Base-by-base conservation (phyloP, 1,140 invertebrate genomes). In the Brachionus angularis region DNA sequence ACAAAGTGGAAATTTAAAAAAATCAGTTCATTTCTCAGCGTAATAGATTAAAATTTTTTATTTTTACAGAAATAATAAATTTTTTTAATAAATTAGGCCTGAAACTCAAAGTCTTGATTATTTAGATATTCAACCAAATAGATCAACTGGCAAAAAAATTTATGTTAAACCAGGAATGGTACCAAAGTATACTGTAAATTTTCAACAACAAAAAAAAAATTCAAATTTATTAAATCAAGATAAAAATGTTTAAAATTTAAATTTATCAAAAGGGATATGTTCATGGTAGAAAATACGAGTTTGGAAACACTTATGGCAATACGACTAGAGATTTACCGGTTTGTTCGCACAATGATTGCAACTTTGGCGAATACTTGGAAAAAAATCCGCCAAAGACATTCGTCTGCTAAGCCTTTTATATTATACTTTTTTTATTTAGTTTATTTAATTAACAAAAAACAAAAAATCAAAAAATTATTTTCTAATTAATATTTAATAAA, bases 261-360 rank as follows among this genome's bases (percentile, higher is more conserved):
- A 27, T 39, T 49, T 34, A 21, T 12, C 3, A 34, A 23, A 50
- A 67, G 55, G 44, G 42, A 46, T 53, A 67, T 42, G 18, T 49
- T 62, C 44, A 42, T 72, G 39, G 39, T 64, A 67, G 76, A 36
- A 69, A 77, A 72, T 80, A 75, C 74, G 75, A 73, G 21, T 80
- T 80, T 75, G 80, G 80, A 39, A 77, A 81, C 70, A 82, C 80
- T 1, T 82, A 81, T 39, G 80, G 80, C 16, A 78, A 82, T 70
- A 80, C 79, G 10, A 79, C 79, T n/a, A 62, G 80, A 47, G 73
- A 72, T n/a, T 71, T 82, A 31, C 75, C 77, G 25, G 79, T 82
- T 3, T 81, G 80, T 71, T 64, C 73, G 5, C 80, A 82, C 70
- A 36, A 72, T 5, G 53, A 62, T 31, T 36, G 67, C 0, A 76